These are phyloP conservation scores for Drosophila subquinaria DNA, from an alignment of 2,888 invertebrate species.

Conservation along the genomic window DNA sequence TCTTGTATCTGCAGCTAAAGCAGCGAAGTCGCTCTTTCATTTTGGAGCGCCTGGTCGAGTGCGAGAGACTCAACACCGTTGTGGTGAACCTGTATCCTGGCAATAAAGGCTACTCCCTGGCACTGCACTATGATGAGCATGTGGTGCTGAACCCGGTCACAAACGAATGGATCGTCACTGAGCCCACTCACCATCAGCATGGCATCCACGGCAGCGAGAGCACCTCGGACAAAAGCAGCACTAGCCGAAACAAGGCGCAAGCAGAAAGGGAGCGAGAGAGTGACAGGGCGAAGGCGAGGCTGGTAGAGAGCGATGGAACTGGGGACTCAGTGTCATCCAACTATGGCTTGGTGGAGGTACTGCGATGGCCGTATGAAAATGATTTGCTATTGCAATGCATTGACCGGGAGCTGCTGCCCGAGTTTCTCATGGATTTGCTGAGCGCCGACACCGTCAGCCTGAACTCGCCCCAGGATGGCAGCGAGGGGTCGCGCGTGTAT, in stretches of 20 bases:
- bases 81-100: constrained; percentile 96
- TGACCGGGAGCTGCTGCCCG: constrained; percentile 96
- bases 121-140: constrained; percentile 85
- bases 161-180: constrained; percentile 73
- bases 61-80: constrained; percentile 94
- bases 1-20: constrained; percentile 75
- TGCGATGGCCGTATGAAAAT: constrained; percentile 95
- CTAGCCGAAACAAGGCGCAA: constrained; percentile 55
- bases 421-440: constrained; percentile 93
- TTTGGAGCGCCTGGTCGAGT: constrained; percentile 93
- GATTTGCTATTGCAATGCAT: constrained; percentile 94
- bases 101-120: constrained; percentile 94
- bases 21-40: constrained; percentile 88
- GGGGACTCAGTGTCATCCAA: constrained; percentile 29
- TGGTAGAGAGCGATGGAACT: constrained; percentile 34
- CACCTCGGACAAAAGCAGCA: constrained; percentile 31
- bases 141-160: constrained; percentile 77
- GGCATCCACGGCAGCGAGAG: too few species aligned
- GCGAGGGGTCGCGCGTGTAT: constrained; percentile 75
- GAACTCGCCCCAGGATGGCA: constrained; percentile 74
- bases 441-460: constrained; percentile 89
- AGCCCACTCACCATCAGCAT: constrained; percentile 23
- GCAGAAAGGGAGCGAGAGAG: constrained; percentile 16
- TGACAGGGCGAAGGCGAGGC: constrained; percentile 35
- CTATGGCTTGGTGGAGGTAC: constrained; percentile 90